These are phyloP conservation scores for Orestias chungarensis DNA, from an alignment of 2,797 vertebrate species.

Conservation along the genomic window DNA sequence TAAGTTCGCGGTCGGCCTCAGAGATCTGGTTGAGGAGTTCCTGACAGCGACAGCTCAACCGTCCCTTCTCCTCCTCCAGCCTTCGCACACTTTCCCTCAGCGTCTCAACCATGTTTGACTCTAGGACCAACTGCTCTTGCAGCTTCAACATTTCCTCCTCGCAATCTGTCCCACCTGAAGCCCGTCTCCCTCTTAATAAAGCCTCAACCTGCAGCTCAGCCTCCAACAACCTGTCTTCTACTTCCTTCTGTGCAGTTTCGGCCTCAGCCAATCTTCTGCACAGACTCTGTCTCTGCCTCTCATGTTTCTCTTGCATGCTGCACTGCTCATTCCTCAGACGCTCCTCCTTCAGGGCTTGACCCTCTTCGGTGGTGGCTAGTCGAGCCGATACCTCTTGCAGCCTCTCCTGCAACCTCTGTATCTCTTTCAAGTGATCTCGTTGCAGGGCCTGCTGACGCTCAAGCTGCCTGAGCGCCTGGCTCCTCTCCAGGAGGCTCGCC, in stretches of 20 bases:
- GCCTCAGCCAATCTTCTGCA: conserved; percentile 85
- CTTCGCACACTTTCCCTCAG: conserved; percentile 85
- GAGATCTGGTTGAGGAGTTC: conserved; percentile 90
- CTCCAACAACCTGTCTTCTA: conserved; percentile 85
- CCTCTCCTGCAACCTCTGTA: conserved; percentile 89
- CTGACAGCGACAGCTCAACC: conserved; percentile 87
- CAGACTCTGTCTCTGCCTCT: conserved; percentile 88
- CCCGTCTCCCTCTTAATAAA: conserved; percentile 85
- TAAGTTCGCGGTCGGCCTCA: conserved; percentile 85
- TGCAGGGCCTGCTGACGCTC: conserved; percentile 92
- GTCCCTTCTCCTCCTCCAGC: conserved; percentile 87
- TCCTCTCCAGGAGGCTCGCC: conserved; percentile 89
- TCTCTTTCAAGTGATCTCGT: conserved; percentile 88
- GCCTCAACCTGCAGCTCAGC: conserved; percentile 87
- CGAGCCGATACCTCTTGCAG: conserved; percentile 86
- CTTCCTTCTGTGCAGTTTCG: conserved; percentile 83
- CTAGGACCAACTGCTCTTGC: conserved; percentile 86
- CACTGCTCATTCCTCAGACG: conserved; percentile 87
- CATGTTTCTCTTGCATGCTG: conserved; percentile 86
- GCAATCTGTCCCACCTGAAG: conserved; percentile 75
- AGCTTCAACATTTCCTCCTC: conserved; percentile 85
- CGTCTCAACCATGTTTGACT: conserved; percentile 82
- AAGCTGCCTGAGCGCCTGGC: conserved; percentile 88
- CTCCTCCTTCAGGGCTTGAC: conserved; percentile 87
- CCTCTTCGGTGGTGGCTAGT: conserved; percentile 86